phyloP scores from a whole-genome alignment of 35 echinoderm and acorn worm genomes.

The Acanthaster planci region DNA sequence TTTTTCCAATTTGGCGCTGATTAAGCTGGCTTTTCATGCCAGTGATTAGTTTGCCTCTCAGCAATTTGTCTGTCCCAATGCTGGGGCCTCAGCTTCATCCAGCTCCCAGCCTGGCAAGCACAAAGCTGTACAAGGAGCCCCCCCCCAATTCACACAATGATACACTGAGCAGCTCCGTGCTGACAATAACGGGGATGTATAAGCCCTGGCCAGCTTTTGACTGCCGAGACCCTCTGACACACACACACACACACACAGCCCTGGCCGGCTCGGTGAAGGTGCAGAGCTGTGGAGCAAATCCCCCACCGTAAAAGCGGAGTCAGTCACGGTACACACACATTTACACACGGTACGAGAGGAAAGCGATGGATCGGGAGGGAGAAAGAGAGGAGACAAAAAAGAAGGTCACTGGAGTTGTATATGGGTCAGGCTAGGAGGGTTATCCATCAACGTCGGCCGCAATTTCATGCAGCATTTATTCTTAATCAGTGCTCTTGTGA shows the following conservation, averaged over 20 bases:
- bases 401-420: constrained; percentile 23
- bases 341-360: neutral
- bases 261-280: no score
- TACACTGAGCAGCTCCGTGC: no score
- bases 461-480: constrained; percentile 30
- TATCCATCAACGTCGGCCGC: constrained; percentile 18
- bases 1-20: constrained; percentile 29
- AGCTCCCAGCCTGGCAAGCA: neutral
- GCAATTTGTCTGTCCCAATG: constrained; percentile 19
- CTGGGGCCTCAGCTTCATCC: neutral
- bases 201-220: no score
- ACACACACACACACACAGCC: no score
- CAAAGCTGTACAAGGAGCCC: no score
- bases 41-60: constrained; percentile 20
- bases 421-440: constrained; percentile 14
- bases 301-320: neutral
- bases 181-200: no score
- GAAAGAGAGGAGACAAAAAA: neutral
- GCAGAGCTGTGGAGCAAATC: constrained; percentile 14
- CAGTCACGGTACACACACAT: no score
- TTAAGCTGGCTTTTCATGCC: constrained; percentile 14
- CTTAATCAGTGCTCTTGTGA: constrained; percentile 19
- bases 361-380: neutral
- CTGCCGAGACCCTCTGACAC: no score
- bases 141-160: no score